Base-by-base conservation (phyloP, 92 coral and sea anemone genomes). In the Pocillopora meandrina region DNA sequence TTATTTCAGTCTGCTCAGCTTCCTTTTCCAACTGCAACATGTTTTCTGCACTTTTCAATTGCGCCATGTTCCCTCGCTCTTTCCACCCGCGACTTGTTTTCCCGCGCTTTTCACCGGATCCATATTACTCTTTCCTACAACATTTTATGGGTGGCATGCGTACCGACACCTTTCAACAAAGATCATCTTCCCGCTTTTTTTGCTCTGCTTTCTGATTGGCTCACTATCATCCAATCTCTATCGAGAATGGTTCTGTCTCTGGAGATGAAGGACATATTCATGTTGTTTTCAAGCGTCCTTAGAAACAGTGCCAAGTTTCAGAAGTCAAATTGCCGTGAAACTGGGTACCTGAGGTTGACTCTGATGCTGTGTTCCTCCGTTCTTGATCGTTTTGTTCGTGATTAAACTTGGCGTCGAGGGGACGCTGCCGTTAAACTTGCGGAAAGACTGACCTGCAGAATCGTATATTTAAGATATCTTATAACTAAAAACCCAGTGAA, bases 311-410 rank as follows among this genome's bases (percentile, higher is more conserved):
- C 36, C n/a, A 19, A 63, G 34, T 62, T 14, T 36, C 14, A 3
- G 52, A 34, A n/a, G 18, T 78, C 82, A 78, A 42, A 78, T 78
- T 35, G 82, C 72, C 49, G 82, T 78, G 63, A 78, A 2, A 59
- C 61, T 72, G 31, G 56, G 82, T 2, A n/a, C 9, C 13, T 63
- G 59, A 7, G 33, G 65, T n/a, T 31, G 63, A 33, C 19, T 56
- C 31, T 34, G 80, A 34, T 63, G 21, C 13, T 35, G 47, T 78
- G 82, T n/a, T 0, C 61, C 26, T 1, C 15, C 21, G n/a, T 78
- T 78, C 72, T 47, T 76, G 67, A 18, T 21, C 12, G 23, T 6
- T 16, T 47, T 63, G 82, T 42, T 78, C 61, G 21, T 78, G 34
- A 76, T 76, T 42, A 78, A 57, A n/a, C 34, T 78, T 10, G 82